phyloP scores from a whole-genome alignment of 1,140 invertebrate species.

The Drosophila nasuta region DNA sequence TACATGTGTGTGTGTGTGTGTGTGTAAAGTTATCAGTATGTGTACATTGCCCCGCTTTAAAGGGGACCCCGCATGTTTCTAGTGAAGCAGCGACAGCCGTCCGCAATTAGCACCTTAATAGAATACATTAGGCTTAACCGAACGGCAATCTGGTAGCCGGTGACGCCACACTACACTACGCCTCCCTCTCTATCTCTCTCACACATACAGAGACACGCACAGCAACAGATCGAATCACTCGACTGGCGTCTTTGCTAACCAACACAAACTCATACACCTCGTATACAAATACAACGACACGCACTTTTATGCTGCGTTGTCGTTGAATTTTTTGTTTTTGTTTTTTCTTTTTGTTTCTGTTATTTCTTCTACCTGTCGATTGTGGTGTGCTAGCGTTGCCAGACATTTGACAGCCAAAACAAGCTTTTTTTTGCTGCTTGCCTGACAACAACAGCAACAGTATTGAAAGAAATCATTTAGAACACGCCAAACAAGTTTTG shows the following conservation, averaged over 20 bases:
- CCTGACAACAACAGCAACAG: slow-evolving; percentile 44
- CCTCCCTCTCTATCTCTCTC: not conserved
- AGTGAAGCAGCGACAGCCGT: slow-evolving; percentile 29
- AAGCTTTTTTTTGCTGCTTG: slow-evolving; percentile 59
- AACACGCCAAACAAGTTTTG: slow-evolving; percentile 81
- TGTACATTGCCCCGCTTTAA: slow-evolving; percentile 5
- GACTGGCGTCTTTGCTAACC: slow-evolving; percentile 20
- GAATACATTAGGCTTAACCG: slow-evolving; percentile 44
- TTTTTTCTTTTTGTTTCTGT: slow-evolving; percentile 29
- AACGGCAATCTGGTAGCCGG: slow-evolving; percentile 40
- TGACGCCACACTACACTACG: slow-evolving; percentile 41
- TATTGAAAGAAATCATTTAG: slow-evolving; percentile 72
- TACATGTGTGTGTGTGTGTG: not conserved
- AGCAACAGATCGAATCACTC: slow-evolving; percentile 27
- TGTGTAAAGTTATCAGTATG: no score
- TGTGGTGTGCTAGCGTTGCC: slow-evolving; percentile 60
- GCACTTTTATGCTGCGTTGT: slow-evolving; percentile 56
- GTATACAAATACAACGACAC: slow-evolving; percentile 29
- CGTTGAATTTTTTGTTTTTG: slow-evolving; percentile 29
- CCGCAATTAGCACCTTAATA: slow-evolving; percentile 58
- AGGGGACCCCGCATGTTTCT: slow-evolving; percentile 18
- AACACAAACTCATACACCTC: not conserved
- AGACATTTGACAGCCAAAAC: slow-evolving; percentile 69
- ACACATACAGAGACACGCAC: slow-evolving; percentile 10
- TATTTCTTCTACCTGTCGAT: slow-evolving; percentile 68